Evolutionary conservation across 2,888 invertebrate species (phyloP), one percentile per base, ranked within the genome.

Genomic region (Hypolimnas misippus): DNA sequence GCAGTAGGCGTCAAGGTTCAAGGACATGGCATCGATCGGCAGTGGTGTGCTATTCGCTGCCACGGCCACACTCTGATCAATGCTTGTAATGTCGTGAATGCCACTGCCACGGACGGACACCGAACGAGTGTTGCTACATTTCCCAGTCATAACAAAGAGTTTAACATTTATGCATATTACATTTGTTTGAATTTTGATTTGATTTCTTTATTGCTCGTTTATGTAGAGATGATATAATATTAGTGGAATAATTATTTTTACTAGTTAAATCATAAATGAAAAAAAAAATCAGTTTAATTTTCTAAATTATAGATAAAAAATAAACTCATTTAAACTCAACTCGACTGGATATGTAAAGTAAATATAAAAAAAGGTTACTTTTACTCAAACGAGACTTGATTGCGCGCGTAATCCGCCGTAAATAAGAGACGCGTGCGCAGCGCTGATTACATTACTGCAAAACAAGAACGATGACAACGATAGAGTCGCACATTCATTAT

Each of bases 371-470:
- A 73, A 76, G 71, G 71, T 14, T 50, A 35, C 16, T 80, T 81
- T 85, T 83, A 76, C 70, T 72, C 70, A 72, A 71, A 74, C 69
- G 66, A 69, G 73, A 69, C 80, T 79, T 86, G 87, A 89, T 86
- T 89, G 86, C 77, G 77, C 79, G 83, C 85, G 84, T 89, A 91
- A 90, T 88, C 89, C 87, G 84, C 83, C 84, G 87, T 91, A 89
- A 88, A 91, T 90, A 88, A 87, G 84, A 78, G 79, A 76, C 85
- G 84, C 87, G 84, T 84, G 87, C 84, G 82, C 84, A 73, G 70
- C 73, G 76, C 81, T 89, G 90, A 89, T 89, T 86, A 84, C 83
- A 84, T 85, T 86, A 84, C 78, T 64, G 76, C 67, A 63, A 71
- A 69, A 74, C 79, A 73, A n/a, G 84, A 74, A 84, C 81, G 76